Percentiles rank a stretch among this genome's conserved stretches.
phyloP scores from a whole-genome alignment of 2,797 vertebrate genomes.

The Vireo griseus region DNA sequence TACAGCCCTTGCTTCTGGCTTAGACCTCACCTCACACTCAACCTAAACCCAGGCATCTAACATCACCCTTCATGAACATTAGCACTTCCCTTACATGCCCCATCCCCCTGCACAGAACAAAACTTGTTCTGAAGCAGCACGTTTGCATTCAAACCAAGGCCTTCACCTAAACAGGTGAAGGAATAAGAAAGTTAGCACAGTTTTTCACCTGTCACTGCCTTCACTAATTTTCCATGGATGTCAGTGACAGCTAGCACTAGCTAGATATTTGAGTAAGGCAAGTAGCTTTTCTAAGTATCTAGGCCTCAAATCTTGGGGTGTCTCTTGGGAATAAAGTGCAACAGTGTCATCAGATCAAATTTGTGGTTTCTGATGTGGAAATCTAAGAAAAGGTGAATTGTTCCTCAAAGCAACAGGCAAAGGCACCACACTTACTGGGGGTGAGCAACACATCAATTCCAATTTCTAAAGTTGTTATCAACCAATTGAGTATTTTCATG shows the following conservation, averaged over 20 bases:
- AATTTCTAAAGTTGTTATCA: background rate
- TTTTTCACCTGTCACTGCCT: background rate
- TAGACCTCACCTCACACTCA: background rate
- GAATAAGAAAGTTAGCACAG: background rate
- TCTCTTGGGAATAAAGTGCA: background rate
- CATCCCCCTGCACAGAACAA: background rate
- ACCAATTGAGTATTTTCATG: background rate
- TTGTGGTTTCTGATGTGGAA: background rate
- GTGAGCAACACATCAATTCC: background rate
- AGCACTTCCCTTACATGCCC: background rate
- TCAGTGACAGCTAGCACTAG: background rate
- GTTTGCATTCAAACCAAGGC: background rate
- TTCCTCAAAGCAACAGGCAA: background rate
- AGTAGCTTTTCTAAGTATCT: background rate
- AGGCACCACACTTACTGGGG: background rate
- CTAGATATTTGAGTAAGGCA: background rate
- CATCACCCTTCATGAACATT: background rate
- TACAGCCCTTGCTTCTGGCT: background rate
- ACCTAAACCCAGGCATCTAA: background rate
- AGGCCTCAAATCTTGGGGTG: background rate
- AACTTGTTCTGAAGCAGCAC: background rate
- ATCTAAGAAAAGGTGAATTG: background rate
- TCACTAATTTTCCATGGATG: background rate
- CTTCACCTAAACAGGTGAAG: background rate
- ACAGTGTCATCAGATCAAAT: background rate